Conservation (phyloP, 2,888 invertebrate genomes). For the Pristionchus arcanus region DNA sequence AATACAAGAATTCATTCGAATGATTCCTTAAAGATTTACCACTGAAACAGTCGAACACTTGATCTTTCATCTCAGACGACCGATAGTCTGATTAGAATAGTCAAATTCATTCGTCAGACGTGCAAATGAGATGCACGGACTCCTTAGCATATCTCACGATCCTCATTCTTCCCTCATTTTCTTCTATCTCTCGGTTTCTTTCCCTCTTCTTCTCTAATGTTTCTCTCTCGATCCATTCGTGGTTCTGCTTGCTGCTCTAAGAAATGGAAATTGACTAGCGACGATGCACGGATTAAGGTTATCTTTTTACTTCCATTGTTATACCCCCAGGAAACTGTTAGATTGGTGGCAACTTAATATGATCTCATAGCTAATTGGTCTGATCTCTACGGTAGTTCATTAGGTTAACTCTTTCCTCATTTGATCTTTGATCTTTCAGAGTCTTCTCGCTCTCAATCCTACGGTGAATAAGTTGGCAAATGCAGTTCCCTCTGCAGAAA, state of each 20-base stretch:
- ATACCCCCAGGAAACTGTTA: not conserved
- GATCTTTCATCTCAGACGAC: not conserved
- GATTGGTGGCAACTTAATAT: not conserved
- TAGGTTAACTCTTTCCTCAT: not conserved
- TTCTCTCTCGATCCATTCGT: slow-evolving; percentile 22
- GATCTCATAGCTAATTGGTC: not conserved
- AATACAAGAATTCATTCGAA: not conserved
- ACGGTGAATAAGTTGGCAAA: slow-evolving; percentile 87
- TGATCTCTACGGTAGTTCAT: not conserved
- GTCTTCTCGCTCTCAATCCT: slow-evolving; percentile 90
- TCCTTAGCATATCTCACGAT: not conserved
- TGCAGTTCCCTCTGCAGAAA: slow-evolving; percentile 89
- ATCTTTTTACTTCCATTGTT: not conserved
- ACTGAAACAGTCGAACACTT: not conserved
- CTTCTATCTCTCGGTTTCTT: not conserved
- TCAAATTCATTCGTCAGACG: not conserved
- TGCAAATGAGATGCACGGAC: not conserved
- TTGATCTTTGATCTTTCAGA: slow-evolving; percentile 84
- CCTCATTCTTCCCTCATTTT: not conserved
- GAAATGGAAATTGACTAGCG: not conserved
- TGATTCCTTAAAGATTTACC: not conserved
- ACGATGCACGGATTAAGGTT: not conserved
- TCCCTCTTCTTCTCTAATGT: not conserved
- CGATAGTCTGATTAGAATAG: too few species aligned
- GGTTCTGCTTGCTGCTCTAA: not conserved